A percentile compares a stretch with the other conserved stretches of the same genome.
These are phyloP conservation scores for Vollenhovia emeryi DNA, from an alignment of 1,140 invertebrate species.

Conservation along the genomic window DNA sequence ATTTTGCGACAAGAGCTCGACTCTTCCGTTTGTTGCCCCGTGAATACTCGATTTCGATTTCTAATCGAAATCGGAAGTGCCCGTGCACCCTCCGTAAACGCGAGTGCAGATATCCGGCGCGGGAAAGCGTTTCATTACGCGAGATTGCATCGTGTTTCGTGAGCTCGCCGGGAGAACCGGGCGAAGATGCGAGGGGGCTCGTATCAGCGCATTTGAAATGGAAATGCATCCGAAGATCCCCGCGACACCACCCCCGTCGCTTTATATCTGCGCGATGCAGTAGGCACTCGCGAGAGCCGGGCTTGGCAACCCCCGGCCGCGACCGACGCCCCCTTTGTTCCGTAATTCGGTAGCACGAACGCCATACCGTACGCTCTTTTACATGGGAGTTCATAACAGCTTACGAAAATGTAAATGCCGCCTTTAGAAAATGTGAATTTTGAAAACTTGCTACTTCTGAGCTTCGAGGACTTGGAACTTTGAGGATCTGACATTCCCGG, in stretches of 20 bases:
- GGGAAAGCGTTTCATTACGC: slow-evolving; percentile 80
- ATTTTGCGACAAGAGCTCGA: background rate
- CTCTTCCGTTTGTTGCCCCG: background rate
- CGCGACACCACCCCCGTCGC: slow-evolving; percentile 2
- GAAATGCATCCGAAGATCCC: slow-evolving; percentile 76
- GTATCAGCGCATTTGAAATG: slow-evolving; percentile 77
- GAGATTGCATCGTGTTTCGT: slow-evolving; percentile 75
- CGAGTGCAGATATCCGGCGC: background rate
- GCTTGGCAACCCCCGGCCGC: background rate
- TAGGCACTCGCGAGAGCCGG: background rate
- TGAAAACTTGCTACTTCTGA: background rate
- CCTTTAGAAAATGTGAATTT: background rate
- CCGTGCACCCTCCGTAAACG: background rate
- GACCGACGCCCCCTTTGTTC: slow-evolving; percentile 30
- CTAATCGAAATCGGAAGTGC: slow-evolving; percentile 36
- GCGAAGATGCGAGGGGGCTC: slow-evolving; percentile 41
- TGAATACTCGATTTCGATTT: background rate
- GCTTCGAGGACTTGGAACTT: background rate
- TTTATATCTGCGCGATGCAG: slow-evolving; percentile 42
- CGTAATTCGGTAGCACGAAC: background rate
- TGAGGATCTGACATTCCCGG: background rate
- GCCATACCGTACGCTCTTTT: background rate
- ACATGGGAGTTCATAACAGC: background rate
- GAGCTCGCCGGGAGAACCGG: slow-evolving; percentile 34
- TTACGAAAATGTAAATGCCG: background rate